Percentiles rank a stretch among this genome's conserved stretches.
These are phyloP conservation scores for Parasteatoda lunata DNA, from an alignment of 2,888 invertebrate species.

Conservation along the genomic window DNA sequence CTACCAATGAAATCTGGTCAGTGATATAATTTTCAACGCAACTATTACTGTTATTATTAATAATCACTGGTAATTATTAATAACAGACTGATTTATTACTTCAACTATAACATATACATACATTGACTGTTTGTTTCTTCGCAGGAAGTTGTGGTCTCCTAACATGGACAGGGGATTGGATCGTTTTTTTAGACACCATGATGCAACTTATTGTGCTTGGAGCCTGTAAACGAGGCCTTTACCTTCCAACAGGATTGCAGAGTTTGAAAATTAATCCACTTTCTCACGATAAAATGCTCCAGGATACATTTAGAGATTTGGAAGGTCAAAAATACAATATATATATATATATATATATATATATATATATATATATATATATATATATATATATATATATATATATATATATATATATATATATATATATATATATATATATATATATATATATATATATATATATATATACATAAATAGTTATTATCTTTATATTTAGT, in stretches of 20 bases:
- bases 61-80: too few species aligned
- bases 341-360: too few species aligned
- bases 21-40: too few species aligned
- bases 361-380: neutral
- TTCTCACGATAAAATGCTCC: constrained; percentile 77
- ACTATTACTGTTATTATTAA: too few species aligned
- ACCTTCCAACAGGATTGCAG: constrained; percentile 90
- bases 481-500: too few species aligned
- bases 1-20: too few species aligned
- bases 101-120: too few species aligned
- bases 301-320: constrained; percentile 66
- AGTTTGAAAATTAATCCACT: constrained; percentile 86
- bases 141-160: constrained; percentile 82
- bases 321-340: constrained; percentile 36
- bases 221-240: constrained; percentile 84
- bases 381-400: too few species aligned
- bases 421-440: too few species aligned
- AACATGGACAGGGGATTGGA: constrained; percentile 93
- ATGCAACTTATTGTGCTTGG: constrained; percentile 92
- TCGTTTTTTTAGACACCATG: constrained; percentile 96
- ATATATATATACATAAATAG: too few species aligned
- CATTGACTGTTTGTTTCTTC: neutral
- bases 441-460: too few species aligned
- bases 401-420: too few species aligned
- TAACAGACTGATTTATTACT: neutral